These are phyloP conservation scores for Dynastes tityus DNA, from an alignment of 2,888 invertebrate species.

Conservation along the genomic window DNA sequence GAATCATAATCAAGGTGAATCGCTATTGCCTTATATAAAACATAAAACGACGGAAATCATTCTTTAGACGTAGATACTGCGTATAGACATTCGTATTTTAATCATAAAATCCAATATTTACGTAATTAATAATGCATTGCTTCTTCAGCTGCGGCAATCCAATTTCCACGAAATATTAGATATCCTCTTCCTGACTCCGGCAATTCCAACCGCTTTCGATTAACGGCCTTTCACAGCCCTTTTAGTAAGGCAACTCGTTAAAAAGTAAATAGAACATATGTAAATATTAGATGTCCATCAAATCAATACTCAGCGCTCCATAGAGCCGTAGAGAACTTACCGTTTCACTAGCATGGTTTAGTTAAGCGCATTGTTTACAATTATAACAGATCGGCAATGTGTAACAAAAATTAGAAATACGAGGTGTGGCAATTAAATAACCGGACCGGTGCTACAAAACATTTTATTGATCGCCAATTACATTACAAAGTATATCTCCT, in stretches of 20 bases:
- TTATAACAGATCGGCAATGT: no score
- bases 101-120: conserved; percentile 8
- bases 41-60: no score
- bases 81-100: conserved; percentile 4
- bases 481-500: no score
- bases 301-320: conserved; percentile 14
- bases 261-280: conserved; percentile 5
- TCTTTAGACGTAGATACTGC: background rate
- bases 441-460: no score
- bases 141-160: conserved; percentile 7
- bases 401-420: no score
- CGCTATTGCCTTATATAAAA: no score
- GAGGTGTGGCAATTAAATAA: no score
- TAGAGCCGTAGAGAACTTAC: background rate
- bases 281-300: conserved; percentile 21
- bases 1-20: no score
- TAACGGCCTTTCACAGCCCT: conserved; percentile 15
- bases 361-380: no score
- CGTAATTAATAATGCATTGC: conserved; percentile 11
- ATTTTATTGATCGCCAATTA: no score
- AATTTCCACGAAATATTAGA: conserved; percentile 14
- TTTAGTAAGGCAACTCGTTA: conserved; percentile 22
- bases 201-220: conserved; percentile 13
- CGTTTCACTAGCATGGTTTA: no score
- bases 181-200: background rate